Base-by-base conservation (phyloP, 2,888 invertebrate genomes). In the Cantharis flavilabris region DNA sequence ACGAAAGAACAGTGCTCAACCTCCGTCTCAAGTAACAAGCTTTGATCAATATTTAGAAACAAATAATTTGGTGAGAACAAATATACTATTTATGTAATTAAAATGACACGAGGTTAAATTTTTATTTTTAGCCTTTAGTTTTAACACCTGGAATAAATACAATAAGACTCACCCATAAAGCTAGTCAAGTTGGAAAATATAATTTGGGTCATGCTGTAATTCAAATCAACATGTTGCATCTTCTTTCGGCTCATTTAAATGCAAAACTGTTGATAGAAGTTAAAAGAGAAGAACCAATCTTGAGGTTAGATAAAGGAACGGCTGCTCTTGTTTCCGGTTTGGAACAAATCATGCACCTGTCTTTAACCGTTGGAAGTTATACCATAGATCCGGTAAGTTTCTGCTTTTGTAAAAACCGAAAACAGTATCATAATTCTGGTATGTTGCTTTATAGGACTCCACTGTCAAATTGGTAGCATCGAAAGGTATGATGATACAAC, bases 241-340 rank as follows among this genome's bases (percentile, higher is more conserved):
- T 95, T 84, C 86, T 96, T 9, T 95, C 96, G 0, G 91, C 93
- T 78, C 88, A 89, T 5, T 84, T 95, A 79, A 87, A 89, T 62
- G 91, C 90, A 18, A 87, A 91, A 89, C 81, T 90, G 88, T 63
- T 90, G 87, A 77, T 91, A 87, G 84, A 92, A 89, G 87, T 85
- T 81, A 88, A 63, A 80, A 87, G 83, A 70, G 88, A 80, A 81
- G 87, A 85, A 73, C 89, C 88, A 2, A 83, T 83, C 80, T 76
- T 91, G 86, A 90, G 83, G 87, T 89, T 83, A 83, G 92, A 82
- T 86, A 93, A 85, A 89, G 89, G 85, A 83, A 87, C 91, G 69
- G 93, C 93, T 80, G 94, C 96, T 83, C 89, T 97, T 69, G 90
- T 97, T 7, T 95, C 96, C 0, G 97, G 97, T 0, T 90, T 96